These are phyloP conservation scores for Heliconius cydno DNA, from an alignment of 2,888 invertebrate species.

Conservation along the genomic window DNA sequence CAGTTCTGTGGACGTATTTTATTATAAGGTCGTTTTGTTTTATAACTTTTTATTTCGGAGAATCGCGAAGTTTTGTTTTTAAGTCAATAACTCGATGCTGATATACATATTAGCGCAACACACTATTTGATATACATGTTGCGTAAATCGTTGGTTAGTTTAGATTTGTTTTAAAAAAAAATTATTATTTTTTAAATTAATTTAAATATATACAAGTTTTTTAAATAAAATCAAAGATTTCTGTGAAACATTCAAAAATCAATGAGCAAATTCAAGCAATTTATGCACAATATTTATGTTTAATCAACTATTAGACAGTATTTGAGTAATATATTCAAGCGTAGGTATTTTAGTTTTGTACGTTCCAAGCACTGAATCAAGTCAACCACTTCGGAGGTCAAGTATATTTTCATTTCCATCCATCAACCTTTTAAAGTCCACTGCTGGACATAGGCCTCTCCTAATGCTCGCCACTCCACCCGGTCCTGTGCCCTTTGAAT, in stretches of 20 bases:
- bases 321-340: background rate
- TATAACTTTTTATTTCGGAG: conserved; percentile 38
- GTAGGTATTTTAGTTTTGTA: no score
- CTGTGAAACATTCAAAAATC: background rate
- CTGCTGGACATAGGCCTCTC: no score
- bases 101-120: conserved; percentile 39
- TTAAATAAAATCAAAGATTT: background rate
- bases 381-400: no score
- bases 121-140: conserved; percentile 3
- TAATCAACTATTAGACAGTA: background rate
- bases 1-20: conserved; percentile 42
- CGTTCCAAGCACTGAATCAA: no score
- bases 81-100: conserved; percentile 23
- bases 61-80: conserved; percentile 22
- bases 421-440: no score
- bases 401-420: no score
- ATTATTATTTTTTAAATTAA: background rate
- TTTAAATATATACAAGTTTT: background rate
- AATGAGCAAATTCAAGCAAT: background rate
- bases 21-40: conserved; percentile 43
- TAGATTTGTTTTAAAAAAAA: background rate
- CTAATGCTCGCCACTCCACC: no score
- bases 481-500: no score
- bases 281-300: background rate
- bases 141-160: conserved; percentile 1